A percentile compares a stretch with the other conserved stretches of the same genome.
phyloP scores from a whole-genome alignment of 1,140 invertebrate species.

The Drosophila watanabei region DNA sequence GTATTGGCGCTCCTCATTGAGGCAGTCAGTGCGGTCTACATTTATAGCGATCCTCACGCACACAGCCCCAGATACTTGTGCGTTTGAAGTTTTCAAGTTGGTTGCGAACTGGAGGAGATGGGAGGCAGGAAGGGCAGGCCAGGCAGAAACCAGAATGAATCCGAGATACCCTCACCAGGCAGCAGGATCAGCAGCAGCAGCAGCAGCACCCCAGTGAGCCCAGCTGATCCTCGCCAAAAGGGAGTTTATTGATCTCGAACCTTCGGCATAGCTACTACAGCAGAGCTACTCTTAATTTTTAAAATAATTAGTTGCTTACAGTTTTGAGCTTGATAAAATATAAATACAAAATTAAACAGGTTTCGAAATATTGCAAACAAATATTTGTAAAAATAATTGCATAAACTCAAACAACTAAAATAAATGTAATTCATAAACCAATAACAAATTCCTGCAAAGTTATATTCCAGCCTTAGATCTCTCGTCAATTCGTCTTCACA shows the following conservation, averaged over 20 bases:
- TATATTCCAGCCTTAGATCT: not conserved
- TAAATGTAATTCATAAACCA: no score
- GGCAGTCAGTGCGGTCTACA: slow-evolving; percentile 72
- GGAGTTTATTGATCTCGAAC: slow-evolving; percentile 14
- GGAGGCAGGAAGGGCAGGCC: slow-evolving; percentile 7
- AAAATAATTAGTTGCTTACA: not conserved
- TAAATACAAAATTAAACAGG: not conserved
- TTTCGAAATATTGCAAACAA: not conserved
- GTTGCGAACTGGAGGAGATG: slow-evolving; percentile 18
- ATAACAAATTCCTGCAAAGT: not conserved
- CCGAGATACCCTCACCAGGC: slow-evolving; percentile 29
- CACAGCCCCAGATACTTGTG: slow-evolving; percentile 58
- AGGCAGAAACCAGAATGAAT: slow-evolving; percentile 23
- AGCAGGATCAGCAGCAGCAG: not conserved
- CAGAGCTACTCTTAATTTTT: not conserved
- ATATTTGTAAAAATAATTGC: no score
- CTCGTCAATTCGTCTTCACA: not conserved
- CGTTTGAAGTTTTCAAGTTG: slow-evolving; percentile 54
- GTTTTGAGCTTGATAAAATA: not conserved
- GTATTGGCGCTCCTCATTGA: slow-evolving; percentile 68
- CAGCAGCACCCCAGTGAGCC: slow-evolving; percentile 6
- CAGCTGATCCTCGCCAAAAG: slow-evolving; percentile 10
- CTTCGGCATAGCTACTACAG: not conserved
- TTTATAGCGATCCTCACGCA: slow-evolving; percentile 61
- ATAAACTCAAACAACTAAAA: not conserved